Evolutionary conservation across 92 coral and sea anemone genomes (phyloP).

Genomic region (Heteractis magnifica): DNA sequence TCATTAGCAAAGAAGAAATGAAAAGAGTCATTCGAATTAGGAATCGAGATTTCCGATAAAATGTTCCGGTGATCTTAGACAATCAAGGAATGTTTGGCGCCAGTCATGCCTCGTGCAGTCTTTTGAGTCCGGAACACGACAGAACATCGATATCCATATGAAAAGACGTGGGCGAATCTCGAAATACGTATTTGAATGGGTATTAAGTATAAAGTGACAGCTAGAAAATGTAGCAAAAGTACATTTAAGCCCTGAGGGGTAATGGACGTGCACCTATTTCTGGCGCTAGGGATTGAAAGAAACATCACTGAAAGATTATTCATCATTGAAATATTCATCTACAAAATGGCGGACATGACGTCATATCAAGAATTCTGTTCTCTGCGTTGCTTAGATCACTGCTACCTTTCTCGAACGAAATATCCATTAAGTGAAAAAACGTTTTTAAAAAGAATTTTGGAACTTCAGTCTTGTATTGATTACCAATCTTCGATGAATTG

Average conservation of each 20-base stretch:
- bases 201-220: not conserved
- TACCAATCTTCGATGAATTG: too few species aligned
- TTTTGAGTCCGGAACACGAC: not conserved
- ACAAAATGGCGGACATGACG: too few species aligned
- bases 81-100: not conserved
- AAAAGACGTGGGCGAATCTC: not conserved
- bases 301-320: too few species aligned
- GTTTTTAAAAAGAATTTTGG: too few species aligned
- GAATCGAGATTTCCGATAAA: constrained; percentile 12
- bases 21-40: constrained; percentile 8
- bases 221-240: not conserved
- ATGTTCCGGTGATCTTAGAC: constrained; percentile 10
- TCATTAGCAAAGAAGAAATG: not conserved
- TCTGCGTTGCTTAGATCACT: too few species aligned
- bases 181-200: not conserved
- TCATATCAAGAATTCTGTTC: too few species aligned
- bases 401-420: too few species aligned
- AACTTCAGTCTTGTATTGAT: too few species aligned
- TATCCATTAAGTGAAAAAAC: too few species aligned
- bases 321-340: too few species aligned
- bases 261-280: not conserved
- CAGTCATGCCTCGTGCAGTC: not conserved
- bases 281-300: too few species aligned
- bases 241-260: not conserved
- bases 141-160: not conserved